phyloP scores from a whole-genome alignment of 2,888 invertebrate genomes.

The Augochlorella aurata region DNA sequence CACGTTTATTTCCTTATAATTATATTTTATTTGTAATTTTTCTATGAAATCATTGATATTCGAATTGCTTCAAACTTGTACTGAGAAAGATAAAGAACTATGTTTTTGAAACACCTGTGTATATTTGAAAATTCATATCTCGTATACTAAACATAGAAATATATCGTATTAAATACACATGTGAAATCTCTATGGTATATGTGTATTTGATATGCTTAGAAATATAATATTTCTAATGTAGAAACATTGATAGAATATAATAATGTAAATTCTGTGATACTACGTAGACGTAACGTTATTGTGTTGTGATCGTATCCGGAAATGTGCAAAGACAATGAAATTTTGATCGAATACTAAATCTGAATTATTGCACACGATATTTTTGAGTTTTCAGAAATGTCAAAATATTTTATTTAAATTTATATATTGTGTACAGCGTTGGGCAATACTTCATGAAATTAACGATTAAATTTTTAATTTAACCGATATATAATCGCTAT shows the following conservation, averaged over 20 bases:
- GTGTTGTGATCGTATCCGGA: not conserved
- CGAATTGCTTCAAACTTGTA: constrained; percentile 62
- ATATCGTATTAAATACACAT: constrained; percentile 9
- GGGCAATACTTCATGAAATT: not conserved
- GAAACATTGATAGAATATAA: not conserved
- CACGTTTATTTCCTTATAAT: constrained; percentile 56
- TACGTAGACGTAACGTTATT: not conserved
- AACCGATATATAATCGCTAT: not conserved
- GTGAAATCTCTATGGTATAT: not conserved
- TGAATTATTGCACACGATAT: not conserved
- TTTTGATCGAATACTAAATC: constrained; percentile 2
- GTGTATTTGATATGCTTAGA: constrained; percentile 10
- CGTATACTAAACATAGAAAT: constrained; percentile 18
- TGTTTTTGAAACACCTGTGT: constrained; percentile 62
- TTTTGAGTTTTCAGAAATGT: not conserved
- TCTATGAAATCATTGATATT: constrained; percentile 60
- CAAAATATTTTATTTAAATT: constrained; percentile 12
- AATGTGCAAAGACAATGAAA: constrained; percentile 2
- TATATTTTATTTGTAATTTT: constrained; percentile 69
- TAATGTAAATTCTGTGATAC: not conserved
- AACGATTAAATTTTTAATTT: not conserved
- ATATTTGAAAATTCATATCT: constrained; percentile 48
- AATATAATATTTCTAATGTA: constrained; percentile 9
- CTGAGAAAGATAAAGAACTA: constrained; percentile 61
- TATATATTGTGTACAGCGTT: not conserved